Conservation (phyloP, 2,113 vertebrate species). For the Nanorana parkeri region DNA sequence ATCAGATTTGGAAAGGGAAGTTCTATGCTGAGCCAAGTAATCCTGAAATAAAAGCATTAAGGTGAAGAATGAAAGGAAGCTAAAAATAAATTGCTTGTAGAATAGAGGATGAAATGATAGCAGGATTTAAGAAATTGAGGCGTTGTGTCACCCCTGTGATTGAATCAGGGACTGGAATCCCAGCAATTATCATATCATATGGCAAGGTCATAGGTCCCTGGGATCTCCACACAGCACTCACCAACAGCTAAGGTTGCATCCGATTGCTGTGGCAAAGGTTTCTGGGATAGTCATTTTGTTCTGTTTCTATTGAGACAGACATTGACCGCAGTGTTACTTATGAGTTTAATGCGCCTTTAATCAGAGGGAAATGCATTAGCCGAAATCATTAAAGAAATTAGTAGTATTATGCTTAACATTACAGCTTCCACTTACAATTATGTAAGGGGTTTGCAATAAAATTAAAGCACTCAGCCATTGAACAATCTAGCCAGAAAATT, state of each 20-base stretch:
- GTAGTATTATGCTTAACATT: slow-evolving; percentile 27
- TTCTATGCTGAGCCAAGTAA: slow-evolving; percentile 27
- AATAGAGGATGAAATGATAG: slow-evolving; percentile 31
- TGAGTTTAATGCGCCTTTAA: slow-evolving; percentile 28
- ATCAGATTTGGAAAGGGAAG: slow-evolving; percentile 33
- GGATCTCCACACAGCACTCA: slow-evolving; percentile 28
- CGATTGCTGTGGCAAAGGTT: slow-evolving; percentile 1
- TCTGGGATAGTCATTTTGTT: slow-evolving; percentile 47
- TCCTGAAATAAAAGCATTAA: slow-evolving; percentile 36
- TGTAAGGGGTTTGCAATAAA: slow-evolving; percentile 4
- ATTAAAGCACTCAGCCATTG: neutral
- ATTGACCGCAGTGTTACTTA: slow-evolving; percentile 39
- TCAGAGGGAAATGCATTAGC: slow-evolving; percentile 47
- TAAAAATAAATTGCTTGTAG: slow-evolving; percentile 44
- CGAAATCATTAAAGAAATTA: slow-evolving; percentile 45
- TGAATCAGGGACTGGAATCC: slow-evolving; percentile 44
- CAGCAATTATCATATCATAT: slow-evolving; percentile 40
- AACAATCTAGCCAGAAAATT: neutral
- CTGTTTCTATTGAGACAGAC: slow-evolving; percentile 3
- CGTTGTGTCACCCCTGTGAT: slow-evolving; percentile 48
- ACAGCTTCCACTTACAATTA: slow-evolving; percentile 13
- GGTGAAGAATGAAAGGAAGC: neutral
- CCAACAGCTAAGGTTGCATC: slow-evolving; percentile 22
- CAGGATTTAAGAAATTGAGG: slow-evolving; percentile 35
- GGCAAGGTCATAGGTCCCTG: neutral